phyloP scores from a whole-genome alignment of 92 coral and sea anemone genomes.

The Umimayanthus kanabou region DNA sequence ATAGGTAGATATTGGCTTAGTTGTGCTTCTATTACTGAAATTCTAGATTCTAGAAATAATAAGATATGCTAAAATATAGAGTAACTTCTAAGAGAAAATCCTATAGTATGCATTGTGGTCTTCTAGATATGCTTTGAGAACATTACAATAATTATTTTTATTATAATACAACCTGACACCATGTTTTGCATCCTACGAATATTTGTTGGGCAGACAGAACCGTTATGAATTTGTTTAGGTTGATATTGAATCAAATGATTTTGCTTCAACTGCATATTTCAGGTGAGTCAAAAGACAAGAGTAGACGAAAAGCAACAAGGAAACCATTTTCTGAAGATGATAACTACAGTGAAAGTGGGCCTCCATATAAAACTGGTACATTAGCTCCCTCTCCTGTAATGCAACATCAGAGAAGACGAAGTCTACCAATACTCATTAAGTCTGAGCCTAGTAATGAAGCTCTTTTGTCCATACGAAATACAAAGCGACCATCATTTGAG shows the following conservation, averaged over 20 bases:
- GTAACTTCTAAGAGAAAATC: too few relatives aligned
- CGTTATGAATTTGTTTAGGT: background rate
- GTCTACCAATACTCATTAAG: conserved; percentile 18
- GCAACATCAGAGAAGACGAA: conserved; percentile 18
- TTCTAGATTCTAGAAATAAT: too few relatives aligned
- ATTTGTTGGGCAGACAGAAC: background rate
- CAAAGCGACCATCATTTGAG: conserved; percentile 25
- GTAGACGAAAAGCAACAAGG: conserved; percentile 57
- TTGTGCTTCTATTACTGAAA: too few relatives aligned
- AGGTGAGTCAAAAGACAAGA: conserved; percentile 49
- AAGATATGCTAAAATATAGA: too few relatives aligned
- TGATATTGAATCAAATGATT: background rate
- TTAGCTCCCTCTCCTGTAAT: background rate
- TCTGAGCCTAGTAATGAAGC: conserved; percentile 2
- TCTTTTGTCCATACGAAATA: background rate
- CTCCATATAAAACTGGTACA: background rate
- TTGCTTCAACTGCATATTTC: conserved; percentile 2
- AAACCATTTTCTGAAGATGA: conserved; percentile 59
- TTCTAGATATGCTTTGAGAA: too few relatives aligned
- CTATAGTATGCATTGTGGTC: too few relatives aligned
- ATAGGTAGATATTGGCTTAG: background rate
- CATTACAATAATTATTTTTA: too few relatives aligned
- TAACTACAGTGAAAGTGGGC: background rate
- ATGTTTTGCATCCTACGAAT: background rate
- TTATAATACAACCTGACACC: background rate